Evolutionary conservation across 2,888 invertebrate species (phyloP), one percentile per base, ranked within the genome.

Genomic region (Boloria euphrosyne): DNA sequence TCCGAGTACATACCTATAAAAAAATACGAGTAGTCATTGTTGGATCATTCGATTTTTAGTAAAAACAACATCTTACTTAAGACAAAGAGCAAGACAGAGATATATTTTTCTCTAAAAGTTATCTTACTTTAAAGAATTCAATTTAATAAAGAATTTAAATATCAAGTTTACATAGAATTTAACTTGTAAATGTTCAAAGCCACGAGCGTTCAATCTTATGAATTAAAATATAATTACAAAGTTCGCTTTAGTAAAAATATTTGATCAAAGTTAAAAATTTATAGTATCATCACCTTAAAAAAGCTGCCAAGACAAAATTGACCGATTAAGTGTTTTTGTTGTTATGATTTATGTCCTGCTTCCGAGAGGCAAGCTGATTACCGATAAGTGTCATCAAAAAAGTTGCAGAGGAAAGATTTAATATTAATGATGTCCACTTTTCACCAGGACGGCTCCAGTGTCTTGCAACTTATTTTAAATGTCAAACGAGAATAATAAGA

Each of bases 321-420:
- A 51, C 55, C 55, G 61, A 70, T 67, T 70, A 57, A 70, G 69
- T 65, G 62, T 70, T 67, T 65, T 65, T 68, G 65, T 62, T 62
- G 59, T 61, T 53, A 62, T 68, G 70, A 70, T 70, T 68, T 62
- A 70, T 68, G 65, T 63, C 52, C 47, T 44, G 47, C 52, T 64
- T 59, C 52, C 55, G 52, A 52, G 60, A 66, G 58, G 63, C 66
- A 31, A 63, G 63, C 66, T 66, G 66, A 69, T 63, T 66, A 69
- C 63, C 60, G 63, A 66, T 60, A 68, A 62, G 60, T 63, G 55
- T 61, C 18, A 27, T 54, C 60, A 63, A 68, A 68, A 66, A 68
- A 68, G 13, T 60, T 58, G 60, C 64, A 16, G 44, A 18, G 64
- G 58, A 63, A 55, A 58, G 52, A 51, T 55, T 64, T 50, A 51